These are phyloP conservation scores for Esox lucius DNA, from an alignment of 2,797 vertebrate genomes.

Conservation along the genomic window DNA sequence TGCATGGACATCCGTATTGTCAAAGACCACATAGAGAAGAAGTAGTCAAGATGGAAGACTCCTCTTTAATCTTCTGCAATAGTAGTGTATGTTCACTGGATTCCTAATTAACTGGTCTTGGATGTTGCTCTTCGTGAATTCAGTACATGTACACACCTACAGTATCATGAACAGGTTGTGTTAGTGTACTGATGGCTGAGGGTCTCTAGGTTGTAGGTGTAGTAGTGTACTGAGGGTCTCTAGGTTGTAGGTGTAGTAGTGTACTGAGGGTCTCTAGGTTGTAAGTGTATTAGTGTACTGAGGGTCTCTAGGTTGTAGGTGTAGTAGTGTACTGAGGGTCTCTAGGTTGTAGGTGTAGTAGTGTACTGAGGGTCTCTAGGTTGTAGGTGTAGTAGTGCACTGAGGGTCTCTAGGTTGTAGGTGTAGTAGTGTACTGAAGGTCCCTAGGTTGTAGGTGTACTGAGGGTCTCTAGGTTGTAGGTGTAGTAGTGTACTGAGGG, in stretches of 20 bases:
- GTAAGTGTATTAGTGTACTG: too few species aligned
- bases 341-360: constrained; percentile 8
- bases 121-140: background rate
- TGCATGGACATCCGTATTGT: constrained; percentile 36
- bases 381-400: too few species aligned
- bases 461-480: constrained; percentile 80
- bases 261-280: background rate
- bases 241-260: too few species aligned
- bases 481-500: too few species aligned
- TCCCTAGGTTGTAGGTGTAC: too few species aligned
- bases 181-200: background rate
- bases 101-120: background rate
- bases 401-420: background rate
- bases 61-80: background rate
- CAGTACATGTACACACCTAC: background rate
- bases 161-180: too few species aligned
- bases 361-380: too few species aligned
- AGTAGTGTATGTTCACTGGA: too few species aligned
- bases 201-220: constrained; percentile 83
- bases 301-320: too few species aligned
- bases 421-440: too few species aligned
- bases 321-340: background rate
- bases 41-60: background rate
- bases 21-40: constrained; percentile 52
- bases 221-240: too few species aligned